phyloP scores from a whole-genome alignment of 2,113 vertebrate genomes.

The Oreocharis arfaki region DNA sequence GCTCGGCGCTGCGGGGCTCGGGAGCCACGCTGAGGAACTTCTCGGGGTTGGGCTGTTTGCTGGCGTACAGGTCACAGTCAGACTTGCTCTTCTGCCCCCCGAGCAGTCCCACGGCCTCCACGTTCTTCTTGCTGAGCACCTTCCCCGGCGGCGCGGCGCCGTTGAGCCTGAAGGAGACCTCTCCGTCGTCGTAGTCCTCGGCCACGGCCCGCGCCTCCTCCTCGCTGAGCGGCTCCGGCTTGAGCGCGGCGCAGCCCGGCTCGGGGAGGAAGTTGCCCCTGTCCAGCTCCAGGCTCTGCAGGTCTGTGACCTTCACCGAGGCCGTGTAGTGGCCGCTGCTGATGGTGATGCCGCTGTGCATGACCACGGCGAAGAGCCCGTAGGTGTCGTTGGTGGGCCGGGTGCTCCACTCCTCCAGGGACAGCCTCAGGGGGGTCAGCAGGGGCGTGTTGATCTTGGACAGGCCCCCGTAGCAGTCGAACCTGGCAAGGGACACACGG shows the following conservation, averaged over 20 bases:
- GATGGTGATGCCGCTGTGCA: conserved; percentile 97
- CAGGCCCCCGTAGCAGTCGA: conserved; percentile 90
- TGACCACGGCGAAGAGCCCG: conserved; percentile 91
- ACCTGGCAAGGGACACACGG: conserved; percentile 43
- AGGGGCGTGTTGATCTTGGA: conserved; percentile 97
- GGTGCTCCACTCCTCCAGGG: conserved; percentile 93
- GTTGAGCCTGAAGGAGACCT: conserved; percentile 79
- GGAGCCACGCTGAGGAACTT: conserved; percentile 48
- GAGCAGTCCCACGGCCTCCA: conserved; percentile 86
- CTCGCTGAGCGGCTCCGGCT: conserved; percentile 67
- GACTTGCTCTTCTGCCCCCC: conserved; percentile 90
- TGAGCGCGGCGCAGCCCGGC: conserved; percentile 55
- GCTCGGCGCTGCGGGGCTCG: conserved; percentile 67
- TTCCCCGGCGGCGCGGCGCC: conserved; percentile 69
- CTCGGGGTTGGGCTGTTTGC: conserved; percentile 75
- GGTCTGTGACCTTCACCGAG: conserved; percentile 84
- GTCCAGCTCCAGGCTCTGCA: conserved; percentile 73
- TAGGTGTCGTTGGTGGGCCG: conserved; percentile 83
- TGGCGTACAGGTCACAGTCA: conserved; percentile 77
- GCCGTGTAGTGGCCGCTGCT: conserved; percentile 97
- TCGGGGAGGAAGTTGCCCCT: conserved; percentile 64
- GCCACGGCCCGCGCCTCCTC: conserved; percentile 64
- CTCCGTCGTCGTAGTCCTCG: conserved; percentile 80
- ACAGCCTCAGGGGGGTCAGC: conserved; percentile 86
- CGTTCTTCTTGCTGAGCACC: conserved; percentile 80